A percentile compares a stretch with the other conserved stretches of the same genome.
phyloP scores from a whole-genome alignment of 2,888 invertebrate genomes.

The Polyommatus iphigenia region DNA sequence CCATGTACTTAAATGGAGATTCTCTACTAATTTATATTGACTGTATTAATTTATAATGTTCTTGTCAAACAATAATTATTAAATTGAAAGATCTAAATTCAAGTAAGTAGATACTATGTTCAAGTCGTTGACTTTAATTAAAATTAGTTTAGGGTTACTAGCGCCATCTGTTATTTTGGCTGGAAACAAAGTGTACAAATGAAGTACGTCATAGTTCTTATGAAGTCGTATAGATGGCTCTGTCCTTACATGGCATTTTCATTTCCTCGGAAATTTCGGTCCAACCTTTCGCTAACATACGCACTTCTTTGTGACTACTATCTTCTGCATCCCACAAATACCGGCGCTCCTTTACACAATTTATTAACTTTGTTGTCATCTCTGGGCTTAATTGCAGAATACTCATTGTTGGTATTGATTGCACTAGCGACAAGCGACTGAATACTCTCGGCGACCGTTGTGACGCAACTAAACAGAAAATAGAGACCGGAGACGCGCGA shows the following conservation, averaged over 20 bases:
- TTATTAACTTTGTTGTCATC: constrained; percentile 43
- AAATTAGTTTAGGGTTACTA: not conserved
- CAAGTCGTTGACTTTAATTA: no score
- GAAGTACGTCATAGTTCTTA: not conserved
- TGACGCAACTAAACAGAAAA: constrained; percentile 32
- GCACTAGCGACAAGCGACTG: constrained; percentile 26
- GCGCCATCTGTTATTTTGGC: not conserved
- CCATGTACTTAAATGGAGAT: no score
- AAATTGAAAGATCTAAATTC: no score
- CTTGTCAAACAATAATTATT: no score
- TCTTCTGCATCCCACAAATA: constrained; percentile 54
- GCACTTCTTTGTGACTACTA: constrained; percentile 50
- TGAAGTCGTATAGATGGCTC: constrained; percentile 32
- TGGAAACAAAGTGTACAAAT: not conserved
- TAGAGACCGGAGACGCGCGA: constrained; percentile 30
- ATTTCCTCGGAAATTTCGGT: constrained; percentile 46
- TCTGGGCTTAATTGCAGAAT: not conserved
- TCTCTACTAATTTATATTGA: no score
- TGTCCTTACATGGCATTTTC: constrained; percentile 48
- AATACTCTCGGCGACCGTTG: constrained; percentile 7
- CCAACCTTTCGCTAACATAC: constrained; percentile 49
- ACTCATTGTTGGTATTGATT: not conserved
- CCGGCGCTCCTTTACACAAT: constrained; percentile 49
- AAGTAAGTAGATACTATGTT: no score
- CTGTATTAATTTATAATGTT: no score